Evolutionary conservation across 1,140 invertebrate species (phyloP), one percentile per base, ranked within the genome.

Genomic region (Drosophila sucinea): DNA sequence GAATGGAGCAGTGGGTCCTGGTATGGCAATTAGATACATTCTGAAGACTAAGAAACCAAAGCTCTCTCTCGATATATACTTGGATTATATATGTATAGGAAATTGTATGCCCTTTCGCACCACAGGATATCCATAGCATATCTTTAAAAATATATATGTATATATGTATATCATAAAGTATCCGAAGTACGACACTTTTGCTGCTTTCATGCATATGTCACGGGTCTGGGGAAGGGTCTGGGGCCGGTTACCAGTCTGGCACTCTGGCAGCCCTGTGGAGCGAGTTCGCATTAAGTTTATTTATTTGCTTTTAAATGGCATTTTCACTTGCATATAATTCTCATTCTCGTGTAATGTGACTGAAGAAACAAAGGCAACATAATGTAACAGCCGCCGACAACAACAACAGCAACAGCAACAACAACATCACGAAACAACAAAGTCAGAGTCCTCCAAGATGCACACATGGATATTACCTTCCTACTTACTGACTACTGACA

Each of bases 221-320:
- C 11, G 35, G 10, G 11, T 38, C 2, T 38, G 1, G 10, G 35
- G 11, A 30, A 3, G 30, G 30, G 30, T 30, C 30, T 30, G 2
- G 4, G 30, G 17, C 17, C 17, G 17, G 17, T 17, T 17, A 17
- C 17, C 17, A 30, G 30, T 30, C 35, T 38, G 35, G 17, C 17
- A 11, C 10, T 38, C 0, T 33, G 29, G 32, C 17, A 33, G 32
- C 35, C 73, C 73, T 60, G 73, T 67, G 66, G 73, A 17, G 73
- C 40, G 76, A 64, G 29, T 66, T 84, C 75, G 83, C 82, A 86
- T 86, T 86, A 86, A 86, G 79, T 82, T 86, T 87, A 86, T 86
- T 86, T 86, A 86, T 86, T 63, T 82, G 64, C 82, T 86, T 86
- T 86, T 86, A 86, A 86, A 86, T 87, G 83, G 82, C 82, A 87